Evolutionary conservation across 2,888 invertebrate species (phyloP).

Genomic region (Gymnocheta viridis): DNA sequence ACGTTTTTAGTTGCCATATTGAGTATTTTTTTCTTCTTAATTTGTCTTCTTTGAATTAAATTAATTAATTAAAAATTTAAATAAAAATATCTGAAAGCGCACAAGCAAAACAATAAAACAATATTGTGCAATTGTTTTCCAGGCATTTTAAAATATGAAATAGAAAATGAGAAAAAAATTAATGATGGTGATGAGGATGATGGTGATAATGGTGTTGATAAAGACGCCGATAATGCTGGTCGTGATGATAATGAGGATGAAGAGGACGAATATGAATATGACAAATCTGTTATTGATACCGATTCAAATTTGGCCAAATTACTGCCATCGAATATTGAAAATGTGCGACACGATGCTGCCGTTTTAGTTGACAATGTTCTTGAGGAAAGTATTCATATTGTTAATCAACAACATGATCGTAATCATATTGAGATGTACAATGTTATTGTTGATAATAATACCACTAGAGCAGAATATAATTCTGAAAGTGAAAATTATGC

Average conservation of each 20-base stretch:
- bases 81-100: constrained; percentile 18
- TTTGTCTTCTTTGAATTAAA: constrained; percentile 12
- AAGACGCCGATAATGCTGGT: constrained; percentile 66
- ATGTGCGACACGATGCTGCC: constrained; percentile 80
- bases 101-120: constrained; percentile 47
- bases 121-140: constrained; percentile 72
- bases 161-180: constrained; percentile 49
- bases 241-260: constrained; percentile 68
- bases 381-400: constrained; percentile 80
- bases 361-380: constrained; percentile 81
- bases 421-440: constrained; percentile 47
- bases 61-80: background rate
- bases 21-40: constrained; percentile 8
- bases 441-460: constrained; percentile 35
- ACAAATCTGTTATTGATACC: constrained; percentile 66
- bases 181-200: constrained; percentile 20
- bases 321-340: constrained; percentile 62
- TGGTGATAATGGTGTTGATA: constrained; percentile 47
- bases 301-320: constrained; percentile 65
- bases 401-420: constrained; percentile 75
- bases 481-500: constrained; percentile 82
- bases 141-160: constrained; percentile 65
- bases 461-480: constrained; percentile 75
- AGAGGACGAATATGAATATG: constrained; percentile 71
- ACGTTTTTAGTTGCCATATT: constrained; percentile 39